Percentiles rank a stretch among this genome's conserved stretches.
These are phyloP conservation scores for Thamnaconus septentrionalis DNA, from an alignment of 2,113 vertebrate species.

Conservation along the genomic window DNA sequence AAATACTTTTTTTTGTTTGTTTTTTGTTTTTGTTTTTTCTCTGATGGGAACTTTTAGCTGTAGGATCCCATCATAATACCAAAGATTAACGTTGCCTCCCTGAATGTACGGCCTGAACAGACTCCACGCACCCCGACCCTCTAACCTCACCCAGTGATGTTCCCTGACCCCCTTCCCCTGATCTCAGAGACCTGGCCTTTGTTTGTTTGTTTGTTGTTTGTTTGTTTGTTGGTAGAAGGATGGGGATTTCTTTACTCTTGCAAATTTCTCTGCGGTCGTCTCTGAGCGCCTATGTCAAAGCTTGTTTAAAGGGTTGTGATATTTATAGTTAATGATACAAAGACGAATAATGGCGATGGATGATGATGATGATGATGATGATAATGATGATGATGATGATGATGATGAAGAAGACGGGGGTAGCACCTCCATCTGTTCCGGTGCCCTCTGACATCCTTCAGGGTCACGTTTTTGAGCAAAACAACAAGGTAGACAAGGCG, in stretches of 20 bases:
- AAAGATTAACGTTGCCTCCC: slow-evolving; percentile 82
- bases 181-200: slow-evolving; percentile 64
- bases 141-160: slow-evolving; percentile 61
- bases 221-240: slow-evolving; percentile 51
- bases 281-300: slow-evolving; percentile 70
- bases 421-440: slow-evolving; percentile 58
- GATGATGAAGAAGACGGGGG: slow-evolving; percentile 36
- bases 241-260: slow-evolving; percentile 69
- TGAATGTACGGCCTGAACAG: slow-evolving; percentile 76
- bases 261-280: slow-evolving; percentile 71
- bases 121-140: slow-evolving; percentile 38
- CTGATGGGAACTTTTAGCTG: slow-evolving; percentile 79
- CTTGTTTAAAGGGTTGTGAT: slow-evolving; percentile 75
- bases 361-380: slow-evolving; percentile 39
- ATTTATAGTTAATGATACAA: slow-evolving; percentile 62
- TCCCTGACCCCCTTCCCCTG: slow-evolving; percentile 42
- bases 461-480: slow-evolving; percentile 37
- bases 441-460: slow-evolving; percentile 44
- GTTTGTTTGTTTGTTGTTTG: slow-evolving; percentile 11
- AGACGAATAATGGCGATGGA: slow-evolving; percentile 14
- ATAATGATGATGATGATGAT: slow-evolving; percentile 50
- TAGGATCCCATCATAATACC: slow-evolving; percentile 81
- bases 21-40: slow-evolving; percentile 47
- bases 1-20: slow-evolving; percentile 13
- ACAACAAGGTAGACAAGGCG: slow-evolving; percentile 40